Evolutionary conservation across 2,113 vertebrate genomes (phyloP).

Genomic region (Otis tarda): DNA sequence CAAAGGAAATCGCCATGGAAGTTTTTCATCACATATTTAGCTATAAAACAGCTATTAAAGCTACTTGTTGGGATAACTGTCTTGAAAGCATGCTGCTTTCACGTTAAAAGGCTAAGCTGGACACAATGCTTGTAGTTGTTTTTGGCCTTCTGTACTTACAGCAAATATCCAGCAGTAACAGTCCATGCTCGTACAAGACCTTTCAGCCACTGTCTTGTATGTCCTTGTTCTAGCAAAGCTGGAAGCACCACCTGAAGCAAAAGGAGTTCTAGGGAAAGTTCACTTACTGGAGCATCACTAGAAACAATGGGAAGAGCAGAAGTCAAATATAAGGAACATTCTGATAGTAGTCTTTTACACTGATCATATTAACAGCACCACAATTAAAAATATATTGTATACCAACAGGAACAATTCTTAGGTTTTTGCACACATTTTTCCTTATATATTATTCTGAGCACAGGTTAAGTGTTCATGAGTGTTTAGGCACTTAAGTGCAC

Average conservation of each 20-base stretch:
- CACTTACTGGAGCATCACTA: constrained; percentile 98
- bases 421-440: neutral
- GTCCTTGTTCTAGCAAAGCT: constrained; percentile 95
- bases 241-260: constrained; percentile 98
- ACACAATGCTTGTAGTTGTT: neutral
- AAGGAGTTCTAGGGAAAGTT: constrained; percentile 95
- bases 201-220: constrained; percentile 98
- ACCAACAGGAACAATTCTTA: neutral
- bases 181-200: constrained; percentile 97
- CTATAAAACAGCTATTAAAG: neutral
- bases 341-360: neutral
- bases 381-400: neutral
- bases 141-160: constrained; percentile 80
- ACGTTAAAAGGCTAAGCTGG: neutral
- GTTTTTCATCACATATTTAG: neutral
- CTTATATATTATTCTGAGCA: neutral
- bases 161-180: constrained; percentile 91
- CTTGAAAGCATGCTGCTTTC: neutral
- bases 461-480: neutral
- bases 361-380: neutral
- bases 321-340: neutral
- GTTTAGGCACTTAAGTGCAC: neutral
- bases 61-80: neutral
- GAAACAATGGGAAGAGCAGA: constrained; percentile 18
- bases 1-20: neutral